A percentile compares a stretch with the other conserved stretches of the same genome.
These are phyloP conservation scores for Arrhopalites spinosus DNA, from an alignment of 2,888 invertebrate genomes.

Conservation along the genomic window DNA sequence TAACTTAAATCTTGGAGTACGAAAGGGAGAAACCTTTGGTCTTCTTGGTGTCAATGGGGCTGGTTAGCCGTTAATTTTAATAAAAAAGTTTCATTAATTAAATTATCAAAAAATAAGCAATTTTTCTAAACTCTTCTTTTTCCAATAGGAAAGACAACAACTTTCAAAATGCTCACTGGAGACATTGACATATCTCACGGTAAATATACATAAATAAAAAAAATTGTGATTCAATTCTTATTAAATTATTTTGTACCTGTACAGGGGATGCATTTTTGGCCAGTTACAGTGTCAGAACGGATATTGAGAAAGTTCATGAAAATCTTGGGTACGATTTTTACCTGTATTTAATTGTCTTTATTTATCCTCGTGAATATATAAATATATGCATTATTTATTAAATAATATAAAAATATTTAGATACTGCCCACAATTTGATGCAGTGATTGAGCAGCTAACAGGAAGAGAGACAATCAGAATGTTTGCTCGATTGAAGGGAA, in stretches of 20 bases:
- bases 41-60: conserved; percentile 63
- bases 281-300: conserved; percentile 60
- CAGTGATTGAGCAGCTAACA: conserved; percentile 71
- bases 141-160: conserved; percentile 80
- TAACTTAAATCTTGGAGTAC: conserved; percentile 71
- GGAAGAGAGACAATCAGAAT: conserved; percentile 68
- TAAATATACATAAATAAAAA: too few species aligned
- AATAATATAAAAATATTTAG: too few species aligned
- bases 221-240: too few species aligned
- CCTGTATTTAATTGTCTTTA: conserved; percentile 57
- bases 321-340: conserved; percentile 70
- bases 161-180: conserved; percentile 89
- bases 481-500: conserved; percentile 69
- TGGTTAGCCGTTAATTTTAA: neutral
- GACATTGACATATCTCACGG: conserved; percentile 72
- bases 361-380: too few species aligned
- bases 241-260: too few species aligned
- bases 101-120: neutral
- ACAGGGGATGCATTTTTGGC: conserved; percentile 75
- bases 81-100: neutral
- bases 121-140: too few species aligned
- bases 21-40: conserved; percentile 77
- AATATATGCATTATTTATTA: too few species aligned
- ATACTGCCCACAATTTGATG: conserved; percentile 66
- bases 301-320: conserved; percentile 56